Base-by-base conservation (phyloP, 2,797 vertebrate species). In the Hemibagrus guttatus region DNA sequence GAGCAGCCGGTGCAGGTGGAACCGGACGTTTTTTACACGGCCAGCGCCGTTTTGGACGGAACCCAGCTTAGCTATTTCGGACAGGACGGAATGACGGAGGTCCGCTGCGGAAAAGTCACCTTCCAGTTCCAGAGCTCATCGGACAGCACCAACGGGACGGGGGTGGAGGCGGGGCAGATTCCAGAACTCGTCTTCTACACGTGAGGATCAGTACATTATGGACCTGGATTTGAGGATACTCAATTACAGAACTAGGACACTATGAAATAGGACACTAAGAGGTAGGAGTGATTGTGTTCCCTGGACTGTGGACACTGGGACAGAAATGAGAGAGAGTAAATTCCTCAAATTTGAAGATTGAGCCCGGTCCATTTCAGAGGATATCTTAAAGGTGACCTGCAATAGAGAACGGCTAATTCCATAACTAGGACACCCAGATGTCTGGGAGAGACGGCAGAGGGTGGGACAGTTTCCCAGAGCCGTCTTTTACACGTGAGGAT, bases 111-210 rank as follows among this genome's bases (percentile, higher is more conserved):
- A 42, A 97, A 97, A 93, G 97, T 99, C 91, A 98, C 98, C 0
- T 99, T 99, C 93, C 98, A 99, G 92, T 99, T 99, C 94, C 98
- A 99, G 94, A 99, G 98, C 90, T 99, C 98, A 49, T 98, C 98
- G 0, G 98, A 99, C 95, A 99, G 98, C 93, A 99, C 98, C 89
- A 99, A 99, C 0, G 98, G 98, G 63, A 99, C 98, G 0, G 98
- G 98, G 14, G 98, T 99, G 19, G 98, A 99, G 95, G 98, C 98
- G 21, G 98, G 98, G 76, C 98, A 99, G 91, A 99, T 99, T 93
- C 98, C 98, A 0, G 98, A 99, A 94, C 97, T 99, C n/a, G 97
- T 99, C 93, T 99, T 99, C 95, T 99, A 99, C 21, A 96, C 97
- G 87, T 99, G 86, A 88, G 68, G n/a, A 88, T 92, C 93, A 42